A percentile compares a stretch with the other conserved stretches of the same genome.
Conservation (phyloP, 2,888 invertebrate genomes). For the Salticus scenicus region DNA sequence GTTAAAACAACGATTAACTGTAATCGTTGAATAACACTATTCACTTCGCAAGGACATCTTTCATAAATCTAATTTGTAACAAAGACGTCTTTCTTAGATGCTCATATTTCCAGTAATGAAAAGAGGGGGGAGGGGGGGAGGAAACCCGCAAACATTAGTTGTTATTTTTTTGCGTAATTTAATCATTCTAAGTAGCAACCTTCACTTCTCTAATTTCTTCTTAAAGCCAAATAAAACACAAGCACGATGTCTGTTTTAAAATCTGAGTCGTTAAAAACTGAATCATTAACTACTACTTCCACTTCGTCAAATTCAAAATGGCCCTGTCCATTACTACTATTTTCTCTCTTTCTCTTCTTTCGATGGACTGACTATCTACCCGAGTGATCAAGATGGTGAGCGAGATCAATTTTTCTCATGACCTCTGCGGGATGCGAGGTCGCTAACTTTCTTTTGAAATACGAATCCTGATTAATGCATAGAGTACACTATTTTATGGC, state of each 20-base stretch:
- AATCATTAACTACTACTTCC: background rate
- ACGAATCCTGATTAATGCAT: constrained; percentile 1
- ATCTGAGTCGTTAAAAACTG: background rate
- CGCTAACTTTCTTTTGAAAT: constrained; percentile 51
- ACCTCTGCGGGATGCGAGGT: constrained; percentile 36
- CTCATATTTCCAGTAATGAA: no score
- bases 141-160: no score
- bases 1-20: no score
- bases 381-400: constrained; percentile 33
- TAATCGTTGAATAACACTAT: no score
- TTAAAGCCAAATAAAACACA: background rate
- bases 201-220: background rate
- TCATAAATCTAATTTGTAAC: no score
- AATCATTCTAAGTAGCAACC: background rate
- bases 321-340: background rate
- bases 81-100: no score
- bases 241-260: background rate
- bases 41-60: no score
- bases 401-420: constrained; percentile 58
- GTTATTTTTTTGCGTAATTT: no score
- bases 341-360: background rate
- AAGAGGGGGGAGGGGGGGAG: no score
- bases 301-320: background rate
- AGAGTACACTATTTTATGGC: background rate
- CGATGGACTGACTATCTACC: constrained; percentile 10